Percentiles rank a stretch among this genome's conserved stretches.
Conservation (phyloP, 2,797 vertebrate species). For the Diceros bicornis region DNA sequence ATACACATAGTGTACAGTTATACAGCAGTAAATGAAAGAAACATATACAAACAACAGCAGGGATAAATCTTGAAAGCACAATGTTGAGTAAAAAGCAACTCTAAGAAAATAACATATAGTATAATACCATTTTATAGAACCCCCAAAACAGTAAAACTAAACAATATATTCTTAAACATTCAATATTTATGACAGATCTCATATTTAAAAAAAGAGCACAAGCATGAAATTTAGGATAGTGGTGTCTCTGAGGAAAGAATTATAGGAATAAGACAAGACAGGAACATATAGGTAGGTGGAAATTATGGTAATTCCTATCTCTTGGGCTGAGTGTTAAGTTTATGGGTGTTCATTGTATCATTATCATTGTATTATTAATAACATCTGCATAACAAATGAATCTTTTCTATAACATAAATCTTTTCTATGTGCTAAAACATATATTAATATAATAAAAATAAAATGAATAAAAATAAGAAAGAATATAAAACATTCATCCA, state of each 20-base stretch:
- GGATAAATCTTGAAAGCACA: neutral
- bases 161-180: neutral
- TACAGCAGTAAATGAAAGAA: neutral
- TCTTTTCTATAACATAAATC: neutral
- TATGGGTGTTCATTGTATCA: neutral
- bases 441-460: slow-evolving; percentile 16
- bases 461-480: neutral
- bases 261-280: neutral
- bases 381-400: neutral
- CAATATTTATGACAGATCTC: neutral
- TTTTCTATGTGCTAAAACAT: neutral
- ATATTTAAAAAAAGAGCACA: neutral
- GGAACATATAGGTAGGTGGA: neutral
- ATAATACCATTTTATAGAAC: neutral
- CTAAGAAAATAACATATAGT: neutral
- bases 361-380: slow-evolving; percentile 35
- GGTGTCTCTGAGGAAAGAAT: neutral
- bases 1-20: neutral
- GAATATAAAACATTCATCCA: neutral
- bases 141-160: neutral
- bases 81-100: slow-evolving; percentile 23
- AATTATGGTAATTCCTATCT: neutral
- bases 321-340: neutral
- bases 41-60: neutral
- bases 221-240: slow-evolving; percentile 13